phyloP scores from a whole-genome alignment of 35 echinoderm and acorn worm species.

The Hemicentrotus pulcherrimus region DNA sequence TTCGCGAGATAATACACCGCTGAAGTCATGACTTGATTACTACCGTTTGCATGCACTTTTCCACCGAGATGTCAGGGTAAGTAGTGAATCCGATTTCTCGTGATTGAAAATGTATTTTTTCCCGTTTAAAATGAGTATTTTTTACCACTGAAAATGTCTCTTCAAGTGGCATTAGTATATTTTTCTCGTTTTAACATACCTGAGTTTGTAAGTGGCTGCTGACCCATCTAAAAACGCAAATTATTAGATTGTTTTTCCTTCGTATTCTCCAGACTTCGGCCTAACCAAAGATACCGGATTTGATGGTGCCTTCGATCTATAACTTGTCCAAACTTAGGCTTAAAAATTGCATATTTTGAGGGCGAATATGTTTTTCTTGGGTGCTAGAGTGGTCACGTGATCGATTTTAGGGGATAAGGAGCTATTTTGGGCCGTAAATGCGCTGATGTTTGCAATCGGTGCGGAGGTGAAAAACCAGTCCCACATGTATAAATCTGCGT shows the following conservation, averaged over 20 bases:
- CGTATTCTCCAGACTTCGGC: background rate
- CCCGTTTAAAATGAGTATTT: background rate
- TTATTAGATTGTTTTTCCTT: background rate
- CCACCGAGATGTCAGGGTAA: background rate
- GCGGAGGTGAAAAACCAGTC: background rate
- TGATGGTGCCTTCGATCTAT: background rate
- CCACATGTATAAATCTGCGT: background rate
- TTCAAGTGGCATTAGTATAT: background rate
- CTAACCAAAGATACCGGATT: background rate
- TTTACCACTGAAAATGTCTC: no score
- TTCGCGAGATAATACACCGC: background rate
- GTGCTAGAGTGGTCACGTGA: background rate
- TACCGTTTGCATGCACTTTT: background rate
- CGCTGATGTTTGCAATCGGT: background rate
- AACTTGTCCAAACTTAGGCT: background rate
- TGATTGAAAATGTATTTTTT: background rate
- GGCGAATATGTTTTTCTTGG: background rate
- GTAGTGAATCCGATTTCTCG: background rate
- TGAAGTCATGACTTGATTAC: background rate
- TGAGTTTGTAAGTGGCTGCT: background rate
- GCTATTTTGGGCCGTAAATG: background rate
- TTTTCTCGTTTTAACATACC: background rate
- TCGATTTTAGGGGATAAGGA: background rate
- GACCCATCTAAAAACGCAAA: background rate
- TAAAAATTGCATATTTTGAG: background rate